Evolutionary conservation across 2,888 invertebrate species (phyloP), one percentile per base, ranked within the genome.

Genomic region (Cephus runcator): DNA sequence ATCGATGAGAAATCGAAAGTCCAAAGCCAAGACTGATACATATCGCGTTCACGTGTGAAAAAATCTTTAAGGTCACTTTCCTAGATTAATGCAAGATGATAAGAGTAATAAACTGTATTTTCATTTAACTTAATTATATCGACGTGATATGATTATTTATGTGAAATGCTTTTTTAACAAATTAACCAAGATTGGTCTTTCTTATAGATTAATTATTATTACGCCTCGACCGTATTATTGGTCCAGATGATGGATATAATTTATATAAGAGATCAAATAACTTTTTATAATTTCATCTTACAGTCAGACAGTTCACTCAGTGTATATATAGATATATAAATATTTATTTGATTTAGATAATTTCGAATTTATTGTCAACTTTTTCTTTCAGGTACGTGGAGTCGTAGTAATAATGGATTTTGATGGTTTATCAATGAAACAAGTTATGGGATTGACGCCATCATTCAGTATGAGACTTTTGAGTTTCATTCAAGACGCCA

Each of bases 391-490:
- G 91, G 94, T 97, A n/a, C 93, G 94, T 69, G 97, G 97, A 33
- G 94, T 94, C 11, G 95, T 97, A 12, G 96, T 96, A 33, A 92
- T 97, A 81, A 96, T 97, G 96, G 97, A 97, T 91, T 97, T 96
- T 90, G 93, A 96, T 83, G 94, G 95, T 11, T 93, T 97, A 88
- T 94, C 95, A 11, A 95, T 96, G 95, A 94, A 94, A 88, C 97
- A 97, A 93, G 94, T 95, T 1, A 93, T 93, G 92, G 95, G 94
- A 0, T 90, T 97, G 75, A 93, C 95, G 0, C 96, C 96, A 0
- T 92, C 94, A 12, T 97, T 96, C 92, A 96, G 96, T 75, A 94
- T 95, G 92, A 94, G 95, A 75, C 93, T 97, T 76, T 93, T 97
- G 80, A 94, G 94, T 12, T 97, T 97, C 92, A 97, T 97, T 84